phyloP scores from a whole-genome alignment of 2,888 invertebrate species.

The Dasysyrphus albostriatus region DNA sequence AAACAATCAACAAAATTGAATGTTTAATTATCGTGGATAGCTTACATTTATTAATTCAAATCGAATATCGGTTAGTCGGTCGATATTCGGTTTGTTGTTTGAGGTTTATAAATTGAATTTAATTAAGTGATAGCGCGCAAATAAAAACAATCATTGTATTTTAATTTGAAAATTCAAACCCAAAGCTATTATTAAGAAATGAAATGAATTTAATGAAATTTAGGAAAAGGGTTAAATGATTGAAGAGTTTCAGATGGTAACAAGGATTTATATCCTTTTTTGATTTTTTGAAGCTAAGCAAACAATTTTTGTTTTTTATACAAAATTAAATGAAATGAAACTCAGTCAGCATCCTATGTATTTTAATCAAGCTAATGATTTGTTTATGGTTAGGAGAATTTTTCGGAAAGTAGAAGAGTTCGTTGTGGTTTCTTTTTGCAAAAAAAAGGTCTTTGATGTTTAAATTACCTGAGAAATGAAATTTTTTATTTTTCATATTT shows the following conservation, averaged over 20 bases:
- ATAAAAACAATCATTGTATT: constrained; percentile 21
- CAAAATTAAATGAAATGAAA: neutral
- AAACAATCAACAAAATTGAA: constrained; percentile 11
- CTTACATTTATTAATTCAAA: constrained; percentile 25
- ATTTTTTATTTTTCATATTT: constrained; percentile 8
- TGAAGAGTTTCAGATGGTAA: neutral
- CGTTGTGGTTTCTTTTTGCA: neutral
- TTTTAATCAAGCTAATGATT: constrained; percentile 34
- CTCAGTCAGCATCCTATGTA: neutral
- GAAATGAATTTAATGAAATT: constrained; percentile 22
- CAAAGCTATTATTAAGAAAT: constrained; percentile 21
- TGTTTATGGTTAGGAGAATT: neutral
- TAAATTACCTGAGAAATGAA: neutral
- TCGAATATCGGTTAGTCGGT: constrained; percentile 8
- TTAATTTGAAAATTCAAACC: constrained; percentile 27
- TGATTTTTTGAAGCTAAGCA: neutral
- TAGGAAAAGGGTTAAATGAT: constrained; percentile 19
- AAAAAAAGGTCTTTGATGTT: neutral
- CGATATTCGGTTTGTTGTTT: constrained; percentile 27
- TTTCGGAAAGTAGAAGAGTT: neutral
- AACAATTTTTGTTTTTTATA: constrained; percentile 5
- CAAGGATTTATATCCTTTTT: constrained; percentile 8
- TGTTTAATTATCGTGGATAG: constrained; percentile 44
- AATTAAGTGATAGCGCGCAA: constrained; percentile 18
- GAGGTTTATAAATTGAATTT: constrained; percentile 18